These are phyloP conservation scores for Seira sanloemensis DNA, from an alignment of 2,888 invertebrate genomes.

Conservation along the genomic window DNA sequence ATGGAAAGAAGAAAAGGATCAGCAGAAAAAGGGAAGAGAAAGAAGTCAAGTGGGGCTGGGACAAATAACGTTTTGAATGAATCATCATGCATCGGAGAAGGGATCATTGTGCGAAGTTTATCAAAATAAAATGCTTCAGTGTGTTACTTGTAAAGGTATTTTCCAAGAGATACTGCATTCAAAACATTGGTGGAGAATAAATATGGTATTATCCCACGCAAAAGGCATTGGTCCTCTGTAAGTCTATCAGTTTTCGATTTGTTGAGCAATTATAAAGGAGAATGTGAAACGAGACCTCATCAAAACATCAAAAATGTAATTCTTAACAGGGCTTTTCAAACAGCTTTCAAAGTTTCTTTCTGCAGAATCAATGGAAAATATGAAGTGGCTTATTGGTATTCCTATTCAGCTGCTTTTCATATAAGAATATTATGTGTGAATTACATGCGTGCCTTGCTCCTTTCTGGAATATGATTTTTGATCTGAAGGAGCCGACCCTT, in stretches of 20 bases:
- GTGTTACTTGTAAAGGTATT: not conserved
- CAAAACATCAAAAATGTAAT: not conserved
- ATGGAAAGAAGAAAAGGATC: not conserved
- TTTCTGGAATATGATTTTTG: not conserved
- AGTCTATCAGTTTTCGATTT: constrained; percentile 72
- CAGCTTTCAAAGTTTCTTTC: not conserved
- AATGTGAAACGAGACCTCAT: not conserved
- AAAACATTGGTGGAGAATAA: not conserved
- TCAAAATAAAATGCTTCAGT: not conserved
- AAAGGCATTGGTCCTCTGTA: not conserved
- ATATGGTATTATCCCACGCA: not conserved
- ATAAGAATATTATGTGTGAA: not conserved
- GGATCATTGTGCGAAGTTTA: constrained; percentile 1
- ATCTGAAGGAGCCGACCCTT: not conserved
- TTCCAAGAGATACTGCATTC: not conserved
- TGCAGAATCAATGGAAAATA: not conserved
- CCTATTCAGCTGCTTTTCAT: not conserved
- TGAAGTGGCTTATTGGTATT: not conserved
- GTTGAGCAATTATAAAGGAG: constrained; percentile 58
- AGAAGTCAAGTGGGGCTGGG: constrained; percentile 31
- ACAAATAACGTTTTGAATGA: too few species aligned
- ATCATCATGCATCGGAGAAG: not conserved
- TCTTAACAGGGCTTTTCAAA: not conserved
- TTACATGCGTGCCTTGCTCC: not conserved
- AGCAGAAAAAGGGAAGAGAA: not conserved